Conservation (phyloP, 53 echinoderm and acorn worm species). For the Apostichopus leukothele region DNA sequence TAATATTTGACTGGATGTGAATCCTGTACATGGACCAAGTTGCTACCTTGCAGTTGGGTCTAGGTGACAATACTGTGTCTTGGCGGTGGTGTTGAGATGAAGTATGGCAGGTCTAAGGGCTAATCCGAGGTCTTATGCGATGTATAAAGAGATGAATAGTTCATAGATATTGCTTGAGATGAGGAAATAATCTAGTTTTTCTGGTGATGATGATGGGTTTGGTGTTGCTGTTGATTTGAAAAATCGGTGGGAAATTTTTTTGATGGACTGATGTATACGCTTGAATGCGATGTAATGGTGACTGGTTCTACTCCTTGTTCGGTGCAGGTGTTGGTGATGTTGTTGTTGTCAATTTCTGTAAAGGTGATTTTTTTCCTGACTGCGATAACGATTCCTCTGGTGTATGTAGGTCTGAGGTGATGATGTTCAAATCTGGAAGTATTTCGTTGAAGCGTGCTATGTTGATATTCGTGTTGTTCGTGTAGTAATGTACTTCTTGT, state of each 20-base stretch:
- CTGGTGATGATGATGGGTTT: neutral
- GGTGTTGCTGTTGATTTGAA: neutral
- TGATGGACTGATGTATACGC: neutral
- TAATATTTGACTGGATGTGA: too few relatives aligned
- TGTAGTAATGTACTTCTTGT: too few relatives aligned
- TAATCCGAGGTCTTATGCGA: neutral
- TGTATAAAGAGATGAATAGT: neutral
- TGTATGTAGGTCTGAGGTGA: neutral
- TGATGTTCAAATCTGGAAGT: neutral
- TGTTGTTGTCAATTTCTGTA: neutral
- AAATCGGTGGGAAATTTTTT: neutral
- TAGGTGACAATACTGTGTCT: neutral
- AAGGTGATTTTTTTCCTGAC: neutral
- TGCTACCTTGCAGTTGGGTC: neutral
- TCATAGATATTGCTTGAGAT: neutral
- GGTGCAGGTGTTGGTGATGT: neutral
- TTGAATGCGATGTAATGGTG: neutral
- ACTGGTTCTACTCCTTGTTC: neutral
- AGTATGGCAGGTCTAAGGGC: neutral
- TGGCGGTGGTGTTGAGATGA: neutral
- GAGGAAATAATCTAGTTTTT: slow-evolving; percentile 12
- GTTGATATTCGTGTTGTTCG: too few relatives aligned
- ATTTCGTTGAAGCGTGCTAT: too few relatives aligned
- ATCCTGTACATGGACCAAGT: neutral
- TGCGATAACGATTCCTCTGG: neutral